A percentile compares a stretch with the other conserved stretches of the same genome.
Evolutionary conservation across 1,140 invertebrate genomes (phyloP).

Genomic region (Probaryconus sp.): DNA sequence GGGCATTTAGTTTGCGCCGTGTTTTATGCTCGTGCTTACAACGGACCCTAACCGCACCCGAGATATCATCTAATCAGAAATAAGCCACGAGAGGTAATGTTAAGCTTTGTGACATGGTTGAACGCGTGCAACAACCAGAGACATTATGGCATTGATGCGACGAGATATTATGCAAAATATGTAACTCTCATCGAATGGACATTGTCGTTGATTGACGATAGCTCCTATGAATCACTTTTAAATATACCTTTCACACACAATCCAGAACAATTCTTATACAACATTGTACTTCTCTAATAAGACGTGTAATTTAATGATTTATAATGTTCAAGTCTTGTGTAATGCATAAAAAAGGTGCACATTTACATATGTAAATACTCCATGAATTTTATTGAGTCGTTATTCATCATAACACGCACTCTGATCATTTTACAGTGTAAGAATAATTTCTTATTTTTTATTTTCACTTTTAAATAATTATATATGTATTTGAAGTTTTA

Average conservation of each 20-base stretch:
- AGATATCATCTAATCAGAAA: constrained; percentile 55
- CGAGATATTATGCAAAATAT: constrained; percentile 57
- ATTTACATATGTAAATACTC: no score
- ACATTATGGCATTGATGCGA: constrained; percentile 53
- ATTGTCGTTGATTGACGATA: constrained; percentile 51
- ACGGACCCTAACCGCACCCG: constrained; percentile 30
- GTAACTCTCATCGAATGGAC: constrained; percentile 28
- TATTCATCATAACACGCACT: no score
- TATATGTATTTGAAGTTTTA: no score
- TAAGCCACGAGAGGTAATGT: constrained; percentile 34
- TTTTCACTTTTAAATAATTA: constrained; percentile 12
- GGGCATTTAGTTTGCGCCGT: constrained; percentile 19
- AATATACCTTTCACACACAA: constrained; percentile 13
- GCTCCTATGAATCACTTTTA: constrained; percentile 43
- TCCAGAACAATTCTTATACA: constrained; percentile 6
- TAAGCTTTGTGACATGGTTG: constrained; percentile 26
- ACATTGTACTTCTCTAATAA: no score
- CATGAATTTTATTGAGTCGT: no score
- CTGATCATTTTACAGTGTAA: no score
- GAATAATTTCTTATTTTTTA: no score
- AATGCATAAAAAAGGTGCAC: constrained; percentile 1
- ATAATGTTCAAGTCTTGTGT: no score
- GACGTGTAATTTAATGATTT: no score
- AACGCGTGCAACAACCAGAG: constrained; percentile 26
- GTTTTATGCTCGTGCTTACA: constrained; percentile 33